These are phyloP conservation scores for Pollicipes pollicipes DNA, from an alignment of 1,140 invertebrate genomes.

Conservation along the genomic window DNA sequence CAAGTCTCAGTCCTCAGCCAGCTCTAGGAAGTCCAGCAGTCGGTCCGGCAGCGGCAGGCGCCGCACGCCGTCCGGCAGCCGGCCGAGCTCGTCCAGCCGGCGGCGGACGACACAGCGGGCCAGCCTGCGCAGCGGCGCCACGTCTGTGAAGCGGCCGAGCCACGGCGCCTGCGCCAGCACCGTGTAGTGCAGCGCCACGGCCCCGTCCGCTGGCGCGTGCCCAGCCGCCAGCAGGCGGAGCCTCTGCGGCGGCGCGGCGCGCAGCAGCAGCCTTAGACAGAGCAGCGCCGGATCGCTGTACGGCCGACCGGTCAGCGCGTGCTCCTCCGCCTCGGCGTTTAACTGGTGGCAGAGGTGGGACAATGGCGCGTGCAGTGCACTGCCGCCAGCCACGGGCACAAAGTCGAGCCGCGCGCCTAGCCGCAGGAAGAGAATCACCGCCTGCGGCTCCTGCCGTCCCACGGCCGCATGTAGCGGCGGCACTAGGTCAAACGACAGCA, in stretches of 20 bases:
- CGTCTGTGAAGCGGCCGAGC: neutral
- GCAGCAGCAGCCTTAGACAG: neutral
- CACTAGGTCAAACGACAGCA: neutral
- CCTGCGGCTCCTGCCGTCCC: neutral
- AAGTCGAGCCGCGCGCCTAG: neutral
- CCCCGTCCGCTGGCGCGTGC: neutral
- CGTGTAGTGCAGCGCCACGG: neutral
- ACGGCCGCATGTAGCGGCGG: neutral
- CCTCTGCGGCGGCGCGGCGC: neutral
- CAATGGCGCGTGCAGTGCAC: neutral
- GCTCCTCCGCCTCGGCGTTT: neutral
- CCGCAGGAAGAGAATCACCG: neutral
- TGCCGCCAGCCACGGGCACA: neutral
- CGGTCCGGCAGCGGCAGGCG: neutral
- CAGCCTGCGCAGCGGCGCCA: neutral
- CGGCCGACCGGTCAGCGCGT: neutral
- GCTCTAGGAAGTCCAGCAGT: neutral
- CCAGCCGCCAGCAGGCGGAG: neutral
- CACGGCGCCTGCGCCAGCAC: neutral
- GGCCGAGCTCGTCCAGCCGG: neutral
- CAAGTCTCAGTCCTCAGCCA: neutral
- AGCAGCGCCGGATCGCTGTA: neutral
- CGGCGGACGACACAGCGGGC: neutral
- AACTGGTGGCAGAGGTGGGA: neutral
- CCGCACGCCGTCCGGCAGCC: neutral